Evolutionary conservation across 2,113 vertebrate genomes (phyloP).

Genomic region (Sceloporus undulatus): DNA sequence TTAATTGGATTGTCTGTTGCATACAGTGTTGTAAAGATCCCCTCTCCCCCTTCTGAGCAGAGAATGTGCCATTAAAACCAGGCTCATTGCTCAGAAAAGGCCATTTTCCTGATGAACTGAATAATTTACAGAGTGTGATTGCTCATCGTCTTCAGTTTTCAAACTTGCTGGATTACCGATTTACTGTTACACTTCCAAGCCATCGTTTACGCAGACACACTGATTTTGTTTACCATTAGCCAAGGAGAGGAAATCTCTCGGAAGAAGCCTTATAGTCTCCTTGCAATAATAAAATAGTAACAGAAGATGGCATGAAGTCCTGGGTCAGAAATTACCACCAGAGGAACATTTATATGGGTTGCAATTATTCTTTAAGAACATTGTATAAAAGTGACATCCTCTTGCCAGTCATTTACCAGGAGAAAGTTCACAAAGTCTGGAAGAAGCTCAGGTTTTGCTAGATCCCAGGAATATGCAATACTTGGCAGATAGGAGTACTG

Average conservation of each 20-base stretch:
- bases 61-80: background rate
- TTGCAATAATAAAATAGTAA: background rate
- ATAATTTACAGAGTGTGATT: slow-evolving; percentile 16
- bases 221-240: background rate
- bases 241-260: background rate
- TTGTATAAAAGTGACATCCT: background rate
- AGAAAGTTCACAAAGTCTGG: background rate
- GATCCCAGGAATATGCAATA: background rate
- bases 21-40: background rate
- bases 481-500: too few relatives aligned
- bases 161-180: background rate
- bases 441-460: background rate
- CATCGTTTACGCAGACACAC: background rate
- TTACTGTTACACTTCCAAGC: background rate
- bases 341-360: background rate
- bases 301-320: background rate
- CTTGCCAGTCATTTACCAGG: background rate
- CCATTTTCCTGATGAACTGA: slow-evolving; percentile 35
- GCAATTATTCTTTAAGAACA: too few relatives aligned
- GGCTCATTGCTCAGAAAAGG: background rate
- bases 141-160: slow-evolving; percentile 21
- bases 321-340: background rate
- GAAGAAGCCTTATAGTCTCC: background rate
- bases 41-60: background rate
- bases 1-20: background rate